Conservation (phyloP, 2,797 vertebrate genomes). For the Melanotaenia parkinsoni region DNA sequence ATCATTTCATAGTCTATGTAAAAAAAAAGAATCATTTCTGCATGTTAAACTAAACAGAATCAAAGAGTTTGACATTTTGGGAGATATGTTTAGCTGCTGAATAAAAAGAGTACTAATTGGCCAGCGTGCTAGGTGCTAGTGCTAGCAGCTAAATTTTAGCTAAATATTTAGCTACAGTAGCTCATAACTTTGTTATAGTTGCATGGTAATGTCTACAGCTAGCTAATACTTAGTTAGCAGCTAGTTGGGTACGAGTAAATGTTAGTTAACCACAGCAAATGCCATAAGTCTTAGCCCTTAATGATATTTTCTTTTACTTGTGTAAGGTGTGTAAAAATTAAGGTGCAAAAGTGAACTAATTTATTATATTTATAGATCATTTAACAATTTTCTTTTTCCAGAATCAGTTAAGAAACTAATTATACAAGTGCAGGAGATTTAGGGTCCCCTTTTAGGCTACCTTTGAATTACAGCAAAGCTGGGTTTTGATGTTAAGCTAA, state of each 20-base stretch:
- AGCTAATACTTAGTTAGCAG: neutral
- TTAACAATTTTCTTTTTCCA: neutral
- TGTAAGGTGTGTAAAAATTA: neutral
- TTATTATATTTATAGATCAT: neutral
- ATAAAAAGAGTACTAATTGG: neutral
- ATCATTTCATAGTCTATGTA: conserved; percentile 26
- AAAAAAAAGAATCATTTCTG: conserved; percentile 9
- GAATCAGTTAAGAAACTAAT: neutral
- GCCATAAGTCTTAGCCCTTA: neutral
- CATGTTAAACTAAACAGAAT: conserved; percentile 34
- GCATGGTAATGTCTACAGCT: neutral
- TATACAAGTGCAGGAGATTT: neutral
- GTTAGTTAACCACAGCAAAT: neutral
- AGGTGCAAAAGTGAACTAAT: neutral
- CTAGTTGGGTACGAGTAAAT: neutral
- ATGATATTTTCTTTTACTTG: neutral
- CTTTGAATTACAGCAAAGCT: neutral
- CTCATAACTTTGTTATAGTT: neutral
- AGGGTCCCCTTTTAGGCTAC: too few relatives aligned
- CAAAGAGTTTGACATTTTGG: conserved; percentile 49
- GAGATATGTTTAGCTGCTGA: neutral
- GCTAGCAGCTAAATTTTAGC: too few relatives aligned
- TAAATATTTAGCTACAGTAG: too few relatives aligned
- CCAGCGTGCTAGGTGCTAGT: too few relatives aligned
- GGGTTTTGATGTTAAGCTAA: neutral